Evolutionary conservation across 2,113 vertebrate species (phyloP), one percentile per base, ranked within the genome.

Genomic region (Istiophorus platypterus): DNA sequence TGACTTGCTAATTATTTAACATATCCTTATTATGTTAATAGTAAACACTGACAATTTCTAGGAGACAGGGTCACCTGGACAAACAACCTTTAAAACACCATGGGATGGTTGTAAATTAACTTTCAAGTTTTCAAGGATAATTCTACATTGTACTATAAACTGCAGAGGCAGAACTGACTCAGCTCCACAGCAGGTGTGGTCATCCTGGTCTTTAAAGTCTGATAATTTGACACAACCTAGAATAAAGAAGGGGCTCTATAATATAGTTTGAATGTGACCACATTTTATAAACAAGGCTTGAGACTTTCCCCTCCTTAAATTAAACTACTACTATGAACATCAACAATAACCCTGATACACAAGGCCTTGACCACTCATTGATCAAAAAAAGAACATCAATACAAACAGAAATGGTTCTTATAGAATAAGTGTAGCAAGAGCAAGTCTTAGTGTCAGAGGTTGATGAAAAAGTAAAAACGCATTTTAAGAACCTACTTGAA

Each of bases 121-220:
- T 31, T 29, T 17, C n/a, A 41, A 18, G n/a, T 56, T 54, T 76
- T 1, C 26, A 66, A 77, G 29, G 62, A 27, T 39, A 24, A 59
- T 15, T n/a, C 47, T 31, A 13, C 17, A 37, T 22, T 13, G 59
- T 37, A 4, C 39, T 51, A 29, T 17, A 41, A 18, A 8, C 66
- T 42, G 67, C 37, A 47, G 68, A 47, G 76, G 76, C 41, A 27
- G 51, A 41, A 59, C 2, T 5, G 8, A 37, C 42, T 54, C 24
- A 24, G 58, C 68, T 68, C 24, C 61, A 29, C 72, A 20, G 45
- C 31, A 65, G 34, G 27, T 18, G 54, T 47, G 42, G 45, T 49
- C 27, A 26, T n/a, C 45, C 26, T 51, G 5, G 20, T 34, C 11
- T 4, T 45, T 31, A 2, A 1, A 26, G 41, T 54, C 1, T 41